A percentile compares a stretch with the other conserved stretches of the same genome.
phyloP scores from a whole-genome alignment of 2,888 invertebrate species.

The Drosophila prostipennis region DNA sequence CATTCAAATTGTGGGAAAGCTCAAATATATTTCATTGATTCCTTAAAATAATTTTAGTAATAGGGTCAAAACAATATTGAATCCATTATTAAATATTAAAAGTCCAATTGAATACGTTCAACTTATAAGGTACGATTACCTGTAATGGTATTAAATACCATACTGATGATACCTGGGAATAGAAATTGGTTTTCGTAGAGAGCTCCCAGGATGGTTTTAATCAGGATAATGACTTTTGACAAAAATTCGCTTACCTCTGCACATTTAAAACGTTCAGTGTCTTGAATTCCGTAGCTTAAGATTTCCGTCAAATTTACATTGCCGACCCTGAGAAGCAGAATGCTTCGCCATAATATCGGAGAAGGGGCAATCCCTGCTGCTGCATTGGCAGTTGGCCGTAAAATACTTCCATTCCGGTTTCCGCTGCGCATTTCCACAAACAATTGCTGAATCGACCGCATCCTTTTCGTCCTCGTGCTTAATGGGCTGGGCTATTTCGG shows the following conservation, averaged over 20 bases:
- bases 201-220: slow-evolving; percentile 12
- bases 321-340: slow-evolving; percentile 14
- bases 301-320: slow-evolving; percentile 41
- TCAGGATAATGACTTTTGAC: slow-evolving; percentile 13
- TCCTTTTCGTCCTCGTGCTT: slow-evolving; percentile 56
- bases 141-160: too few relatives aligned
- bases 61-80: too few relatives aligned
- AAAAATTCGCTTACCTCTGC: slow-evolving; percentile 10
- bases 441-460: slow-evolving; percentile 61
- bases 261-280: slow-evolving; percentile 19
- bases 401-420: slow-evolving; percentile 57
- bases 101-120: too few relatives aligned
- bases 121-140: too few relatives aligned
- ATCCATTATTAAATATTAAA: too few relatives aligned
- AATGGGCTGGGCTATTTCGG: slow-evolving; percentile 60
- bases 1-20: too few relatives aligned
- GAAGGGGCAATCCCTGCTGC: slow-evolving; percentile 4
- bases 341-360: slow-evolving; percentile 2
- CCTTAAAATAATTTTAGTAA: too few relatives aligned
- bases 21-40: too few relatives aligned
- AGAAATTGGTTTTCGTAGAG: neutral
- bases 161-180: neutral
- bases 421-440: slow-evolving; percentile 65
- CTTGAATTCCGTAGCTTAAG: slow-evolving; percentile 25
- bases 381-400: slow-evolving; percentile 45